Evolutionary conservation across 2,888 invertebrate species (phyloP).

Genomic region (Scelioninae gen. 1): DNA sequence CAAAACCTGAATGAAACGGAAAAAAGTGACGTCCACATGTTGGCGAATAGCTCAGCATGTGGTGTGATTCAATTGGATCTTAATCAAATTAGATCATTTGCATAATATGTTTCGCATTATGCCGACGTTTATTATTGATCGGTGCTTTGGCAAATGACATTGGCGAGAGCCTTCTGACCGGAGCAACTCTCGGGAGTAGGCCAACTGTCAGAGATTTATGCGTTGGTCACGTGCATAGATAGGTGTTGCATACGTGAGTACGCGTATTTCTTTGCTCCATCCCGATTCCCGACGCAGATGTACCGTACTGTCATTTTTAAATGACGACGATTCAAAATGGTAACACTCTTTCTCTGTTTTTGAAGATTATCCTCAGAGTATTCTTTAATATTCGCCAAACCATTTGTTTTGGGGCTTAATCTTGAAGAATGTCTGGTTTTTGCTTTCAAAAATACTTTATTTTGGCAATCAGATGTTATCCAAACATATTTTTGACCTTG

Average conservation of each 20-base stretch:
- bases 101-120: constrained; percentile 60
- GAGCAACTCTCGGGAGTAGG: constrained; percentile 68
- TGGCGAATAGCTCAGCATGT: constrained; percentile 19
- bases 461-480: too few species aligned
- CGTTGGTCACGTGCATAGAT: constrained; percentile 56
- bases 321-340: constrained; percentile 48
- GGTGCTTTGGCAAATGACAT: constrained; percentile 58
- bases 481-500: too few species aligned
- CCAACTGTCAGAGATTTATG: constrained; percentile 72
- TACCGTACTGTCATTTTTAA: constrained; percentile 41
- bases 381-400: constrained; percentile 29
- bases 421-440: too few species aligned
- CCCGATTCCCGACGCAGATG: constrained; percentile 19
- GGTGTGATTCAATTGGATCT: constrained; percentile 32
- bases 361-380: constrained; percentile 46
- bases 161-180: constrained; percentile 48
- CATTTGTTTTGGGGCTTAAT: constrained; percentile 33
- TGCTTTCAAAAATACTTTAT: too few species aligned
- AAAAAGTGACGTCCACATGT: neutral
- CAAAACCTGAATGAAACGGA: neutral
- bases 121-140: constrained; percentile 58
- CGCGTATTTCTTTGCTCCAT: constrained; percentile 34
- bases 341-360: constrained; percentile 63
- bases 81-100: constrained; percentile 43
- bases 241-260: constrained; percentile 37